Evolutionary conservation across 2,113 vertebrate species (phyloP).

Genomic region (Zootoca vivipara): DNA sequence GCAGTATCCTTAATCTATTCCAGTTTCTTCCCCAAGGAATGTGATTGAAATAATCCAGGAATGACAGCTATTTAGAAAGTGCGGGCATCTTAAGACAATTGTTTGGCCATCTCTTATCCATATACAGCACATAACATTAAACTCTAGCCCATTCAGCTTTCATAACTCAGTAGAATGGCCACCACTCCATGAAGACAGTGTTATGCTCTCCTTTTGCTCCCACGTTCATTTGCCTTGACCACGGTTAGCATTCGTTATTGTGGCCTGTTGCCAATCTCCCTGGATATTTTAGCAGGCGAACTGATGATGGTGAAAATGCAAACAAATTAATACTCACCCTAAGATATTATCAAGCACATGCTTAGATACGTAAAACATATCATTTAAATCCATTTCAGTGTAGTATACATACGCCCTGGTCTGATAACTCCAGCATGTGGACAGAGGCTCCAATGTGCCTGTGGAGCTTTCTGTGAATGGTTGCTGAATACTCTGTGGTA

Average conservation of each 20-base stretch:
- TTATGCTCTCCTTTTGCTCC: constrained; percentile 1
- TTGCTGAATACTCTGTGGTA: not conserved
- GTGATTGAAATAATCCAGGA: constrained; percentile 40
- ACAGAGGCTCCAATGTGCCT: not conserved
- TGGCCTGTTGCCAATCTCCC: constrained; percentile 49
- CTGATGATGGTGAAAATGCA: constrained; percentile 49
- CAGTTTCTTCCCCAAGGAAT: constrained; percentile 1
- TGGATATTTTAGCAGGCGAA: constrained; percentile 41
- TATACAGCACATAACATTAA: constrained; percentile 40
- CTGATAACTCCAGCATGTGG: not conserved
- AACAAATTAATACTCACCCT: not conserved
- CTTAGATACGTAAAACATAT: constrained; percentile 32
- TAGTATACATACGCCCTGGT: not conserved
- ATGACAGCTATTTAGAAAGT: constrained; percentile 33
- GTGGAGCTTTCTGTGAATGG: constrained; percentile 2
- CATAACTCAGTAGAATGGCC: constrained; percentile 41
- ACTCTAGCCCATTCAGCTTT: constrained; percentile 41
- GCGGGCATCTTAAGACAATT: constrained; percentile 37
- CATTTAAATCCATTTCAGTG: constrained; percentile 55
- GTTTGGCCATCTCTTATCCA: constrained; percentile 19
- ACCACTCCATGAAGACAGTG: constrained; percentile 35
- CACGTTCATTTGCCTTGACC: constrained; percentile 36
- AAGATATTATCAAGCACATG: constrained; percentile 19
- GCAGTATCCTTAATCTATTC: constrained; percentile 21
- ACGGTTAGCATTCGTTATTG: constrained; percentile 51